Evolutionary conservation across 2,888 invertebrate genomes (phyloP), one percentile per base, ranked within the genome.

Genomic region (Mellilla xanthometata): DNA sequence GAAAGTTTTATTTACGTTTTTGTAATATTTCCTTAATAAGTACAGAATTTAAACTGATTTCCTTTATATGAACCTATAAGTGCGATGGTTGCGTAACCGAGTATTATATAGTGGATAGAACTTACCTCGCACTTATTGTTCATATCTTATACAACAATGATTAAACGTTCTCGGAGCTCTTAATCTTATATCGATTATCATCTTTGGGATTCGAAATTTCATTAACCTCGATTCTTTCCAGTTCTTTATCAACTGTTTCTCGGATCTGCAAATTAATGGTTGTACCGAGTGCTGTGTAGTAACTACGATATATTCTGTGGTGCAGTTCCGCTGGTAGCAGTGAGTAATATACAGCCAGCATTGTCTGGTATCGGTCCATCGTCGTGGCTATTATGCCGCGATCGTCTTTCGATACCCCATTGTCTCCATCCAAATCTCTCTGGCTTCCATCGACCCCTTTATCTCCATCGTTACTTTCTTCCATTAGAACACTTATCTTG

Each of bases 281-380:
- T 7, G 15, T 23, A 7, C 7, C 7, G n/a, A 3, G 23, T 15
- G 15, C 7, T 7, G 23, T 2, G 3, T 26, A 23, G 32, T 12
- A n/a, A n/a, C 28, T 15, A 32, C 34, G 28, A 33, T 38, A 5
- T 15, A 15, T 15, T 15, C 15, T 15, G 15, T 15, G 15, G 15
- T 5, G 2, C 15, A 5, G 15, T n/a, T n/a, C n/a, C n/a, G n/a
- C 15, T 19, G 15, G 4, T 19, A 6, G 15, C 15, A n/a, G n/a
- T 19, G 1, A 19, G 15, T 19, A 19, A 6, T n/a, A n/a, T n/a
- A n/a, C 6, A 19, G 49, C 40, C 29, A 34, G 49, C 56, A 54
- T 56, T 57, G 55, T 63, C 38, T 49, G 38, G 39, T 59, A 59
- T 61, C 52, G 41, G 23, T 34, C 12, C 50, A 59, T 61, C 58